phyloP scores from a whole-genome alignment of 2,888 invertebrate species.

The Gari tellinella region DNA sequence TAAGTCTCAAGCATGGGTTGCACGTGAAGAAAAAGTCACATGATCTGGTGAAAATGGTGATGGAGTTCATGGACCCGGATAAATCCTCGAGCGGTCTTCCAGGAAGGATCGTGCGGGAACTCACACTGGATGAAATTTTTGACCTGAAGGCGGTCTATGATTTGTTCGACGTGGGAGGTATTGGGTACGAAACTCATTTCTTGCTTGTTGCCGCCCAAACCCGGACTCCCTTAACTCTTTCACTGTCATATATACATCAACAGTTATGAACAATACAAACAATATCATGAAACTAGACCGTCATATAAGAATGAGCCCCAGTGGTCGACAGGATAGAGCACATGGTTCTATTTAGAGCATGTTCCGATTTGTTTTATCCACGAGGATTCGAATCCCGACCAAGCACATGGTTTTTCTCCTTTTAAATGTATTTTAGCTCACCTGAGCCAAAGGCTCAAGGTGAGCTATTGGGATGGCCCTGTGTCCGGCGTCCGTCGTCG shows the following conservation, averaged over 20 bases:
- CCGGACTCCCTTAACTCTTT: neutral
- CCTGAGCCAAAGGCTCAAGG: too few species aligned
- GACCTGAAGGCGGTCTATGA: slow-evolving; percentile 73
- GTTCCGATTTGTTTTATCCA: too few species aligned
- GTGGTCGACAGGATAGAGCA: too few species aligned
- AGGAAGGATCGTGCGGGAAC: slow-evolving; percentile 59
- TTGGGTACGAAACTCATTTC: slow-evolving; percentile 62
- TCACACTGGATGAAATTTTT: slow-evolving; percentile 70
- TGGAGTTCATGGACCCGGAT: slow-evolving; percentile 61
- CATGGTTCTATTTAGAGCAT: too few species aligned
- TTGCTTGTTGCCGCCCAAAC: neutral
- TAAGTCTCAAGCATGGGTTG: slow-evolving; percentile 60
- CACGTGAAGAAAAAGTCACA: slow-evolving; percentile 53
- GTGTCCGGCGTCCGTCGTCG: too few species aligned
- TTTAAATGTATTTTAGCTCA: too few species aligned
- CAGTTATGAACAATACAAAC: too few species aligned
- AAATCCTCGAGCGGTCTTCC: slow-evolving; percentile 63
- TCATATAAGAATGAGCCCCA: too few species aligned
- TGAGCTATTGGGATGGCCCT: too few species aligned
- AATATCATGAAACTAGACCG: too few species aligned
- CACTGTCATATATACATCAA: neutral
- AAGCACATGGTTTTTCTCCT: too few species aligned
- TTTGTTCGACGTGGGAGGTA: slow-evolving; percentile 73
- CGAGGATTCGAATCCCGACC: too few species aligned
- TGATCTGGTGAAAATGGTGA: slow-evolving; percentile 61